Percentiles rank a stretch among this genome's conserved stretches.
phyloP scores from a whole-genome alignment of 2,113 vertebrate genomes.

The Dunckerocampus dactyliophorus region DNA sequence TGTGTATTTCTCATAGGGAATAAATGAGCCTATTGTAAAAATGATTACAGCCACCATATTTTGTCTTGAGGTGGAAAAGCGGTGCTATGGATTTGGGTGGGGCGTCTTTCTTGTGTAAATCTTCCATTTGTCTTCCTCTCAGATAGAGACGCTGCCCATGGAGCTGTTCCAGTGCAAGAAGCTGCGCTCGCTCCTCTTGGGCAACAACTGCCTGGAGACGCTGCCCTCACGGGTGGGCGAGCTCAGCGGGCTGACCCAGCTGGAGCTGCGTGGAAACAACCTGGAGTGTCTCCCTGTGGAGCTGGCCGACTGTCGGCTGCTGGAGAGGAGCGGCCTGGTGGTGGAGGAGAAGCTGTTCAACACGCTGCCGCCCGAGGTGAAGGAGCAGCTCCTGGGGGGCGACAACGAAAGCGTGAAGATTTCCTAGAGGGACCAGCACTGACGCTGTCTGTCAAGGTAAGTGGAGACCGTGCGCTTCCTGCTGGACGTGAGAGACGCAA shows the following conservation, averaged over 20 bases:
- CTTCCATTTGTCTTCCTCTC: not conserved
- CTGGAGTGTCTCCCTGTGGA: constrained; percentile 94
- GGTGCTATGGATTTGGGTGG: no score
- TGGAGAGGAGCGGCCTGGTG: constrained; percentile 87
- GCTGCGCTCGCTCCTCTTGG: constrained; percentile 88
- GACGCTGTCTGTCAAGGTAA: not conserved
- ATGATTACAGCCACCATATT: no score
- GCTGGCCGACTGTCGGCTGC: constrained; percentile 88
- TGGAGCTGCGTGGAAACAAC: constrained; percentile 93
- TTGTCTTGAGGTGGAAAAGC: no score
- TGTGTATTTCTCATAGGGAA: not conserved
- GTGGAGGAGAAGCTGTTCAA: constrained; percentile 96
- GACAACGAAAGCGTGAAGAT: constrained; percentile 88
- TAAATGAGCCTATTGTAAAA: no score
- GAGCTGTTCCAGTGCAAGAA: constrained; percentile 98
- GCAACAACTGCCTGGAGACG: constrained; percentile 90
- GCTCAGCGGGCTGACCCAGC: constrained; percentile 86
- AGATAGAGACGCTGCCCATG: constrained; percentile 92
- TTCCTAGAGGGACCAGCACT: not conserved
- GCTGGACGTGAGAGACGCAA: not conserved
- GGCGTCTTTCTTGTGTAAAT: not conserved
- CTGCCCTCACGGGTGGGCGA: constrained; percentile 91
- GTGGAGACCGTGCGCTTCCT: not conserved
- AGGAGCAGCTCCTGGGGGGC: constrained; percentile 87
- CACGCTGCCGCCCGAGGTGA: constrained; percentile 89